Conservation (phyloP, 2,888 invertebrate species). For the Dolichopus griseipennis region DNA sequence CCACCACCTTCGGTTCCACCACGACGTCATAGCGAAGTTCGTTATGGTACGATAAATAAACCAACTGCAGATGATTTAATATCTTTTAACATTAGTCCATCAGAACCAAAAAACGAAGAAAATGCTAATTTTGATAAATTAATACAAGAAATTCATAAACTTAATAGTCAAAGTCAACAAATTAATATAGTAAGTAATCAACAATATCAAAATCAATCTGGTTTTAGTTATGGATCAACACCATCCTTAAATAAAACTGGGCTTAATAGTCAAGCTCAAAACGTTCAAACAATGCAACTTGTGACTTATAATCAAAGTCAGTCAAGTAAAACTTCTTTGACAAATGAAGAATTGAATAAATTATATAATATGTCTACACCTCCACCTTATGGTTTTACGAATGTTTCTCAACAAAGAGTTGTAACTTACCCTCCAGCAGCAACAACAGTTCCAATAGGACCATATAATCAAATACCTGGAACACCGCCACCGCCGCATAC, state of each 20-base stretch:
- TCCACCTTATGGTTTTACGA: constrained; percentile 17
- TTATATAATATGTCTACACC: constrained; percentile 33
- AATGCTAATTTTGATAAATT: constrained; percentile 53
- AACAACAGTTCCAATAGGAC: constrained; percentile 20
- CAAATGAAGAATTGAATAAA: constrained; percentile 36
- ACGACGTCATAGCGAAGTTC: constrained; percentile 25
- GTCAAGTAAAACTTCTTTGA: constrained; percentile 34
- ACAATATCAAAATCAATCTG: constrained; percentile 27
- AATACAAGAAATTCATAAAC: constrained; percentile 48
- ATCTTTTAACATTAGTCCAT: constrained; percentile 58
- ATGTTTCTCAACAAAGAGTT: constrained; percentile 12
- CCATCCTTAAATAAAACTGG: constrained; percentile 20
- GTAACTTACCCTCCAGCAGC: constrained; percentile 18
- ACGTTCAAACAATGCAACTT: constrained; percentile 27
- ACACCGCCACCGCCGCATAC: constrained; percentile 30
- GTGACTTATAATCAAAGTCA: constrained; percentile 20
- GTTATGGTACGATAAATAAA: constrained; percentile 19
- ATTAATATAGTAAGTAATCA: constrained; percentile 10
- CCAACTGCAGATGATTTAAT: constrained; percentile 54
- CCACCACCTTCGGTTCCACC: constrained; percentile 42
- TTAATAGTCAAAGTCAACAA: background rate
- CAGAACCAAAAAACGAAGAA: constrained; percentile 43
- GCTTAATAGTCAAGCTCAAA: constrained; percentile 12
- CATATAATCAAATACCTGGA: constrained; percentile 27
- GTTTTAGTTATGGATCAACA: constrained; percentile 30